These are phyloP conservation scores for Campylorhamphus procurvoides DNA, from an alignment of 2,113 vertebrate genomes.

Conservation along the genomic window DNA sequence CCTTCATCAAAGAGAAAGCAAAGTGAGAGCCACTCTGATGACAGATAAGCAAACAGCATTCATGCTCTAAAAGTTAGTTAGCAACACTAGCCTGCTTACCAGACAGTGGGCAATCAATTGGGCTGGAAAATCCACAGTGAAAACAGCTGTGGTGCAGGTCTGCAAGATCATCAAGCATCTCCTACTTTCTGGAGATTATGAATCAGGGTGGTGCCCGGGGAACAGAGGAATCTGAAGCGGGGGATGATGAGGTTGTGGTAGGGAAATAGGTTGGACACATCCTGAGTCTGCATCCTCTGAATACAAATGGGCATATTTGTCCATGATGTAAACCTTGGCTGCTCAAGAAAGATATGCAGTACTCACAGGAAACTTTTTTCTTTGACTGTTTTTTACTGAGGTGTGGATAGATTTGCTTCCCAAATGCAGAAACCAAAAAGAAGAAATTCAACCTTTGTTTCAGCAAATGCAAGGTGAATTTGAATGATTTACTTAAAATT, in stretches of 20 bases:
- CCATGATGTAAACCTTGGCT: neutral
- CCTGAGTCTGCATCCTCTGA: conserved; percentile 22
- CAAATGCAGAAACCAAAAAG: neutral
- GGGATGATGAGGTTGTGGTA: conserved; percentile 5
- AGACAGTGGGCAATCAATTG: neutral
- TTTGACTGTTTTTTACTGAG: neutral
- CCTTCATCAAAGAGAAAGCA: conserved; percentile 32
- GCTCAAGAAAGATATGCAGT: neutral
- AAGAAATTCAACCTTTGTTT: neutral
- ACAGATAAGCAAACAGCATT: conserved; percentile 45
- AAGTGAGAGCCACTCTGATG: neutral
- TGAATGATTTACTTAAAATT: neutral
- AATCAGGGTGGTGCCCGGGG: conserved; percentile 52
- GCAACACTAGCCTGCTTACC: neutral
- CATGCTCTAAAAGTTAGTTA: neutral
- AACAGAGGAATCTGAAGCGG: neutral
- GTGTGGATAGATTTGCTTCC: neutral
- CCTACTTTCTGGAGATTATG: conserved; percentile 34
- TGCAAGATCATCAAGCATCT: conserved; percentile 37
- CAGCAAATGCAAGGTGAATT: neutral
- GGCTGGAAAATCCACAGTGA: conserved; percentile 31
- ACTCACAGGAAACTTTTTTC: neutral
- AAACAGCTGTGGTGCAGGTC: neutral
- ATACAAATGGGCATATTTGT: neutral
- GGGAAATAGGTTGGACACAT: neutral